Percentiles rank a stretch among this genome's conserved stretches.
These are phyloP conservation scores for Eupleurogrammus muticus DNA, from an alignment of 2,797 vertebrate species.

Conservation along the genomic window DNA sequence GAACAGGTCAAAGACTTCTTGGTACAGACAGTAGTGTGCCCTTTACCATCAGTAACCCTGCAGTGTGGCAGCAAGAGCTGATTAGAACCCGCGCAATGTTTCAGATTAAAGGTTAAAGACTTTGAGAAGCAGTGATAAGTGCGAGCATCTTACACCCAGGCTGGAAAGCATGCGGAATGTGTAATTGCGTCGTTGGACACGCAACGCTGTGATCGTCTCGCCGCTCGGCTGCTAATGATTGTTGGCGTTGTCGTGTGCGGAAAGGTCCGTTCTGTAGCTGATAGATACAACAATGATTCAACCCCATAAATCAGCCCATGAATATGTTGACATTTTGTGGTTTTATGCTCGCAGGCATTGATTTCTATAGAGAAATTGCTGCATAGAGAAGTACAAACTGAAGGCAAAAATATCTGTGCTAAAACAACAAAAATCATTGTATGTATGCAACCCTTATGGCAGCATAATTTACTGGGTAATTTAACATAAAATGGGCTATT, in stretches of 20 bases:
- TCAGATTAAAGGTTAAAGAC: slow-evolving; percentile 37
- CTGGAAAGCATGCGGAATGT: not conserved
- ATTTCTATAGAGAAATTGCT: not conserved
- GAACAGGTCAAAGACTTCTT: slow-evolving; percentile 37
- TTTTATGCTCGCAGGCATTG: not conserved
- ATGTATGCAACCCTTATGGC: too few species aligned
- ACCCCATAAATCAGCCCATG: slow-evolving; percentile 1
- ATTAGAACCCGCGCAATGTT: slow-evolving; percentile 15
- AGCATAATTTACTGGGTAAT: too few species aligned
- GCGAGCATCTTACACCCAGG: not conserved
- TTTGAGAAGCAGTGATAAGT: slow-evolving; percentile 14
- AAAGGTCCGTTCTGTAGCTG: not conserved
- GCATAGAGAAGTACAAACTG: not conserved
- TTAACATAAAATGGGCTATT: too few species aligned
- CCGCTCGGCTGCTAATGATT: slow-evolving; percentile 5
- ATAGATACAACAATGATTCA: slow-evolving; percentile 1
- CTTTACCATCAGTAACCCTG: slow-evolving; percentile 43
- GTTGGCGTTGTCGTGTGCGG: slow-evolving; percentile 1
- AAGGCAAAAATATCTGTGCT: too few species aligned
- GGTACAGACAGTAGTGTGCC: slow-evolving; percentile 30
- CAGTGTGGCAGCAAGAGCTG: slow-evolving; percentile 29
- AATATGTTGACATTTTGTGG: slow-evolving; percentile 1
- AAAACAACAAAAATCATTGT: too few species aligned
- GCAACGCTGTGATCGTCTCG: not conserved
- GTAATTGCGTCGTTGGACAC: not conserved